These are phyloP conservation scores for Drosophila austrosaltans DNA, from an alignment of 2,888 invertebrate species.

Conservation along the genomic window DNA sequence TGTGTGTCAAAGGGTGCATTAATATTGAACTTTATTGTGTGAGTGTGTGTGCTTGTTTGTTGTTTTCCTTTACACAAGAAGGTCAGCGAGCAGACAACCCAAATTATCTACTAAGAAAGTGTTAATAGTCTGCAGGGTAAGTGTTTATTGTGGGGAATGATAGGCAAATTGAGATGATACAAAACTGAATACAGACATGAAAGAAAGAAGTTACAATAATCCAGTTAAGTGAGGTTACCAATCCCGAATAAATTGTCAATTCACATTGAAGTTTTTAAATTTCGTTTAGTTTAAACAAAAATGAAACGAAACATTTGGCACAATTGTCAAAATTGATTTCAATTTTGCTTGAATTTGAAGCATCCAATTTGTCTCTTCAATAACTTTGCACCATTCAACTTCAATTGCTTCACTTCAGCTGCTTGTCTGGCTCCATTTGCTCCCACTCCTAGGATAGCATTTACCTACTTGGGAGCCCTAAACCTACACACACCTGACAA, in stretches of 20 bases:
- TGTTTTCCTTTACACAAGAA: not conserved
- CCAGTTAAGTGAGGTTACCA: too few relatives aligned
- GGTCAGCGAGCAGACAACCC: not conserved
- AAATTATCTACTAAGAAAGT: constrained; percentile 6
- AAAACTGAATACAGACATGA: not conserved
- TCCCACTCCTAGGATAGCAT: not conserved
- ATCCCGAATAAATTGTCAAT: too few relatives aligned
- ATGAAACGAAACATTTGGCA: not conserved
- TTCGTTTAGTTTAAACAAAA: not conserved
- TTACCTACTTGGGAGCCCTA: constrained; percentile 34
- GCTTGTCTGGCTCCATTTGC: constrained; percentile 29
- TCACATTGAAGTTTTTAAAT: too few relatives aligned
- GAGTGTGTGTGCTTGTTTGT: constrained; percentile 12
- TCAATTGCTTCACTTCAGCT: constrained; percentile 3
- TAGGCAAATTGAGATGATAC: constrained; percentile 6
- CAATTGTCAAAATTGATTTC: not conserved
- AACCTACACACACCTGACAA: constrained; percentile 70
- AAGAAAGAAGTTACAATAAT: too few relatives aligned
- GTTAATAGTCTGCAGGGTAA: constrained; percentile 22
- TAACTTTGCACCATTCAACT: not conserved
- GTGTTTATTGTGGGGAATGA: constrained; percentile 33
- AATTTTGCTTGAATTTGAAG: not conserved
- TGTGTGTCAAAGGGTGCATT: constrained; percentile 75
- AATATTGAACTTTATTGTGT: constrained; percentile 75
- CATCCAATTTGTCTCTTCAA: not conserved